phyloP scores from a whole-genome alignment of 1,140 invertebrate genomes.

The Papilio polyxenes region DNA sequence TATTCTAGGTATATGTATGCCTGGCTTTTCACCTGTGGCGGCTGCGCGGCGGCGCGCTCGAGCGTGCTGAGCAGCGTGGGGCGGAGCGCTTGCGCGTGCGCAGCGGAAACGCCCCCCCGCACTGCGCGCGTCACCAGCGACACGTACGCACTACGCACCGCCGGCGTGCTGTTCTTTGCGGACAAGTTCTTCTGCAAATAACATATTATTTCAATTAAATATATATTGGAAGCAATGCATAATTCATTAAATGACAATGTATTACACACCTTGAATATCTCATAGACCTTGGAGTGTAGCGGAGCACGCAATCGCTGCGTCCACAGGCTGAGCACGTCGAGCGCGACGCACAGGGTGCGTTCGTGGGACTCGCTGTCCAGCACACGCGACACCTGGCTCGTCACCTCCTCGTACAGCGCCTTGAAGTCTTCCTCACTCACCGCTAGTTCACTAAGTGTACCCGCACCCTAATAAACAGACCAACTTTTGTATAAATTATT shows the following conservation, averaged over 20 bases:
- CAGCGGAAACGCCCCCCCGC: constrained; percentile 81
- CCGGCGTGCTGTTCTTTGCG: constrained; percentile 89
- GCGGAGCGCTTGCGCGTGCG: constrained; percentile 78
- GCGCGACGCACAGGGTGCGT: constrained; percentile 90
- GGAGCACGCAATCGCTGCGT: constrained; percentile 84
- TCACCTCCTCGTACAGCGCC: constrained; percentile 83
- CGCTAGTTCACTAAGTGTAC: constrained; percentile 88
- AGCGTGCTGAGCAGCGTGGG: constrained; percentile 84
- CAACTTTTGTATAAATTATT: constrained; percentile 35
- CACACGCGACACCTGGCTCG: constrained; percentile 88
- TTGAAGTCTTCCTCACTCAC: constrained; percentile 83
- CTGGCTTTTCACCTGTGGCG: constrained; percentile 78
- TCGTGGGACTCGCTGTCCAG: constrained; percentile 96
- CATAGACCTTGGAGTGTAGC: constrained; percentile 86
- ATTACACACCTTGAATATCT: constrained; percentile 86
- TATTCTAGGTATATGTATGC: not conserved
- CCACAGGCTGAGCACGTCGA: constrained; percentile 92
- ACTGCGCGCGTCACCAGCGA: constrained; percentile 85
- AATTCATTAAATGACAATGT: too few species aligned
- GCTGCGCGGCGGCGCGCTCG: constrained; percentile 86
- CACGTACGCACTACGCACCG: constrained; percentile 89
- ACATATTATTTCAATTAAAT: constrained; percentile 33
- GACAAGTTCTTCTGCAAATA: constrained; percentile 86
- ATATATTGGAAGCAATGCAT: too few species aligned
- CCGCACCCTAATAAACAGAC: constrained; percentile 83